Percentiles rank a stretch among this genome's conserved stretches.
These are phyloP conservation scores for Sinocyclocheilus rhinocerous DNA, from an alignment of 2,113 vertebrate species.

Conservation along the genomic window DNA sequence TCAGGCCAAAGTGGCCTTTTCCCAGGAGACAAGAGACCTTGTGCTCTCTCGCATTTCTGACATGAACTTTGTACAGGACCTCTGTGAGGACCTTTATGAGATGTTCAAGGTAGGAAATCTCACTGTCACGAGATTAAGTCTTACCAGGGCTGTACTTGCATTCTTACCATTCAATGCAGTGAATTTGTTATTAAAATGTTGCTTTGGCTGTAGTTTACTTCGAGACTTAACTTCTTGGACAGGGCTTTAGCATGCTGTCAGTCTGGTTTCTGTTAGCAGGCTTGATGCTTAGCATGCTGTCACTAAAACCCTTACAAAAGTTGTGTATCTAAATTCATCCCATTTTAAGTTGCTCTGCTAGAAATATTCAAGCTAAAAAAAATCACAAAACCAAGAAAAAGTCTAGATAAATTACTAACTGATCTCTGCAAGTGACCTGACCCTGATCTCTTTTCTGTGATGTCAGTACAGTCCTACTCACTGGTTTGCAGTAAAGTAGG, in stretches of 20 bases:
- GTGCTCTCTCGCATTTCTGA: constrained; percentile 92
- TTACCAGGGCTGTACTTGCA: background rate
- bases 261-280: background rate
- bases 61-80: constrained; percentile 99
- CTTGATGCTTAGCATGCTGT: constrained; percentile 13
- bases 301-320: background rate
- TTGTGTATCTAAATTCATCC: background rate
- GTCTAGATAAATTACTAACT: background rate
- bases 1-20: constrained; percentile 94
- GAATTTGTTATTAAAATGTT: background rate
- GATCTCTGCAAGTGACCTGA: background rate
- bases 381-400: background rate
- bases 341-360: background rate
- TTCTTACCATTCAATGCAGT: background rate
- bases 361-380: background rate
- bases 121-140: too few relatives aligned
- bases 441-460: background rate
- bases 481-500: background rate
- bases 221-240: background rate
- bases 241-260: constrained; percentile 8
- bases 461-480: too few relatives aligned
- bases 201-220: background rate
- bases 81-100: constrained; percentile 96
- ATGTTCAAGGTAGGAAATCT: constrained; percentile 86
- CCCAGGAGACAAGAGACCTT: constrained; percentile 90